Base-by-base conservation (phyloP, 2,113 vertebrate genomes). In the Parus major region DNA sequence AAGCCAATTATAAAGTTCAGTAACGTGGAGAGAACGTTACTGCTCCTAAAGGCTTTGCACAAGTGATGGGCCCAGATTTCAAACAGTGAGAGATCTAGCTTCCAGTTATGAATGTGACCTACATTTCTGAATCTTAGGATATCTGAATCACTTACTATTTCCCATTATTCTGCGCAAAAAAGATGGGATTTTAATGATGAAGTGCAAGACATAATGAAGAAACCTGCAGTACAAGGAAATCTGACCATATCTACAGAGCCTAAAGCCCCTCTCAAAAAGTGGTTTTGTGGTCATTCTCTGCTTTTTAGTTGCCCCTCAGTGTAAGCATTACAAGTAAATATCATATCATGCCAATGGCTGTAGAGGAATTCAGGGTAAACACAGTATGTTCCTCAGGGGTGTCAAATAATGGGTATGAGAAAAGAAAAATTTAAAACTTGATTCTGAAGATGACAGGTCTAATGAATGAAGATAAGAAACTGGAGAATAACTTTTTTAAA, bases 391-490 rank as follows among this genome's bases (percentile, higher is more conserved):
- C 56, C 2, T 0, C 41, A 49, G 61, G 42, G 10, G 2, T 79
- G 19, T 72, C 57, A 89, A 82, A 68, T n/a, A 93, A 75, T 10
- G 7, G 2, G 10, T 22, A 78, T 76, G 36, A 82, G 29, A 41
- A 91, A 86, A 73, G 12, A 44, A 77, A 93, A 86, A 50, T 5
- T 15, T 68, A 57, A 90, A 92, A 85, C 33, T 88, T 53, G 44
- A 33, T 82, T 64, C 49, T 71, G 49, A 79, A 79, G 41, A 76
- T 57, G 61, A 39, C 36, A 65, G 14, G 35, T 56, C 20, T 91
- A 88, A 91, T 82, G 73, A 95, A 92, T 86, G 64, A 93, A 78
- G 35, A 84, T 35, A 64, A 64, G 53, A 68, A 56, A 72, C 28
- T 28, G 39, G 46, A 84, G 65, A 94, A 81, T 19, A 75, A 55